Evolutionary conservation across 2,797 vertebrate genomes (phyloP).

Genomic region (Chloroceryle inda): DNA sequence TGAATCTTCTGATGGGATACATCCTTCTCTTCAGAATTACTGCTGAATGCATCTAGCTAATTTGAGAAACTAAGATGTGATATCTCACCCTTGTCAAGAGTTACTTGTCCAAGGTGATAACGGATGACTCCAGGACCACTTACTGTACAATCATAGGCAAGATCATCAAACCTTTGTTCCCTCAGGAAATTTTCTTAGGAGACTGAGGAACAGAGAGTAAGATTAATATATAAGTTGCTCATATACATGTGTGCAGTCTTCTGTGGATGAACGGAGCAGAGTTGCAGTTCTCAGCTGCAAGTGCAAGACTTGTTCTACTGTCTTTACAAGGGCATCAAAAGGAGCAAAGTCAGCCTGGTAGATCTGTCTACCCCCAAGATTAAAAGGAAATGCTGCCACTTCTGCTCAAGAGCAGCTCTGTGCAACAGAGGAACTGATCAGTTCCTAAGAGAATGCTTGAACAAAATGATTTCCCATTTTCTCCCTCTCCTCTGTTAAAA

Average conservation of each 20-base stretch:
- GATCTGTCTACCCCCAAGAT: background rate
- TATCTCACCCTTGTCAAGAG: background rate
- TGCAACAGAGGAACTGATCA: background rate
- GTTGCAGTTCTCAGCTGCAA: background rate
- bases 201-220: background rate
- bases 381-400: background rate
- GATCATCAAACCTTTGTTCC: background rate
- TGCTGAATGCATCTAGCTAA: background rate
- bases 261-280: background rate
- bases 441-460: fast-evolving
- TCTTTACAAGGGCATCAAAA: background rate
- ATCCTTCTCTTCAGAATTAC: background rate
- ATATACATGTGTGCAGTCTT: fast-evolving
- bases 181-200: background rate
- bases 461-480: background rate
- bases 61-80: background rate
- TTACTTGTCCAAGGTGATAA: background rate
- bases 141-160: background rate
- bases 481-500: background rate
- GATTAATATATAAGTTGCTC: background rate
- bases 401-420: background rate
- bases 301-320: background rate
- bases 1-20: background rate
- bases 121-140: background rate
- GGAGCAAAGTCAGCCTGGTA: background rate